A percentile compares a stretch with the other conserved stretches of the same genome.
These are phyloP conservation scores for Corbicula japonica DNA, from an alignment of 2,888 invertebrate species.

Conservation along the genomic window DNA sequence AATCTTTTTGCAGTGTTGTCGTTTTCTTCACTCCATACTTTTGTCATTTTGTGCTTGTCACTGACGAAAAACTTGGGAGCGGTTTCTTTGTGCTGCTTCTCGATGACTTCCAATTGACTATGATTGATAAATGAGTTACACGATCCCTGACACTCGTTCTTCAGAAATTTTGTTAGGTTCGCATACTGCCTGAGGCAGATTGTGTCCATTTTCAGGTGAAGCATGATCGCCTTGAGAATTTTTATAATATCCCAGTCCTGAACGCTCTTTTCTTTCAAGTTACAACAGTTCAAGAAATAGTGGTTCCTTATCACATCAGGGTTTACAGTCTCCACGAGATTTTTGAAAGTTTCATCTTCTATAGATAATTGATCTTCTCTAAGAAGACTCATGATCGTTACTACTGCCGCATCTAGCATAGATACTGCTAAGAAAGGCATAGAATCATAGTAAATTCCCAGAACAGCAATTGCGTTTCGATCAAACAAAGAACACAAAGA, in stretches of 20 bases:
- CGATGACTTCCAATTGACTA: slow-evolving; percentile 6
- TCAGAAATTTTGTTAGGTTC: slow-evolving; percentile 32
- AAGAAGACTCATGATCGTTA: slow-evolving; percentile 31
- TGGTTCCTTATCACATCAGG: slow-evolving; percentile 39
- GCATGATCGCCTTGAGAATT: slow-evolving; percentile 20
- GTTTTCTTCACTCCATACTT: not conserved
- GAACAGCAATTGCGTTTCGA: slow-evolving; percentile 11
- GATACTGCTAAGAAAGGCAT: slow-evolving; percentile 15
- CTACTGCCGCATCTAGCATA: slow-evolving; percentile 24
- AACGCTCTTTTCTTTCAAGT: slow-evolving; percentile 8
- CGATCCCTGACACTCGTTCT: slow-evolving; percentile 21
- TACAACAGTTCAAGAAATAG: slow-evolving; percentile 30
- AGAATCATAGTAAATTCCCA: slow-evolving; percentile 33
- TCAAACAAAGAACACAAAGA: slow-evolving; percentile 22
- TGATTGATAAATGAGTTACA: slow-evolving; percentile 29
- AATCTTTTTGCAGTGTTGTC: slow-evolving; percentile 31
- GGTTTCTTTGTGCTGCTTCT: slow-evolving; percentile 14
- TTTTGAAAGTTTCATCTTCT: not conserved
- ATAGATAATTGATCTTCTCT: not conserved
- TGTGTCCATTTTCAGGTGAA: slow-evolving; percentile 12
- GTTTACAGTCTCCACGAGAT: not conserved
- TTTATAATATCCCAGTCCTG: slow-evolving; percentile 34
- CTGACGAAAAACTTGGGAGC: slow-evolving; percentile 16
- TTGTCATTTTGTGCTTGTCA: slow-evolving; percentile 1
- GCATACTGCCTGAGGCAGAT: slow-evolving; percentile 14